Conservation (phyloP, 2,113 vertebrate genomes). For the Chloropsis cyanopogon region DNA sequence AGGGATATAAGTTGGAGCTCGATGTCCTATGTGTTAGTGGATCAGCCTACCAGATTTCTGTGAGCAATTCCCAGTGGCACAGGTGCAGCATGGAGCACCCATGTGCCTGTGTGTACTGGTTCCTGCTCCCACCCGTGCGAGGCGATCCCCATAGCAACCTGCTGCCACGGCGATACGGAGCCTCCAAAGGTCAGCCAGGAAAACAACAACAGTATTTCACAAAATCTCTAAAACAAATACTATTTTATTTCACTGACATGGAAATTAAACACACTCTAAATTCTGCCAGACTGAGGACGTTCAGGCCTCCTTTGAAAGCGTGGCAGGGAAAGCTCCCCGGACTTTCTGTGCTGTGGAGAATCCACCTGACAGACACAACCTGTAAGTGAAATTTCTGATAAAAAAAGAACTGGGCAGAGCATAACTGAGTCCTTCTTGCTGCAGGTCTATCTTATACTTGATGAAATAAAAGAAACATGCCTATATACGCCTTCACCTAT, state of each 20-base stretch:
- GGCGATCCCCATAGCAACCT: constrained; percentile 53
- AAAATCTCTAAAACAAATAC: constrained; percentile 52
- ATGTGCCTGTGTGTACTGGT: not conserved
- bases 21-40: not conserved
- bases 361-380: not conserved
- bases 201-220: constrained; percentile 48
- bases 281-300: not conserved
- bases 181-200: constrained; percentile 42
- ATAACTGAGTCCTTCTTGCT: not conserved
- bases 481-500: not conserved
- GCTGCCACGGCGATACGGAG: not conserved
- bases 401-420: not conserved
- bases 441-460: not conserved
- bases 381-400: not conserved
- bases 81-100: not conserved
- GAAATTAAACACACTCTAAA: constrained; percentile 31
- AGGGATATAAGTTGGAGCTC: not conserved
- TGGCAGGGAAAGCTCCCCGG: not conserved
- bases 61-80: not conserved
- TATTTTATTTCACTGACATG: not conserved
- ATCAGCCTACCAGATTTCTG: not conserved
- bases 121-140: not conserved
- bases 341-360: not conserved
- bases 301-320: not conserved
- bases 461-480: not conserved